A percentile compares a stretch with the other conserved stretches of the same genome.
Evolutionary conservation across 2,113 vertebrate species (phyloP).

Genomic region (Eurystomus gularis): DNA sequence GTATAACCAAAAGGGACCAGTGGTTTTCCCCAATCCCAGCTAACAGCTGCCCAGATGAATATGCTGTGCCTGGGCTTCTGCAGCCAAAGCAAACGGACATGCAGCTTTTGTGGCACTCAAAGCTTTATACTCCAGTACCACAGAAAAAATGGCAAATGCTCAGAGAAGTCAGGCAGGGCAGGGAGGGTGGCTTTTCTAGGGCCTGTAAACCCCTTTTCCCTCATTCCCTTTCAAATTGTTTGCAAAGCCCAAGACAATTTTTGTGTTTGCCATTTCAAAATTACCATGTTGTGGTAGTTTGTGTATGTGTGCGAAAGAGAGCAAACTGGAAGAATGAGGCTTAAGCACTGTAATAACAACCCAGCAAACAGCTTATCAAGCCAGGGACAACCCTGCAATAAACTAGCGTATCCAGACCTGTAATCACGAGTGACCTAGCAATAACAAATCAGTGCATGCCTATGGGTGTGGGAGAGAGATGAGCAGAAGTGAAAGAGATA

Average conservation of each 20-base stretch:
- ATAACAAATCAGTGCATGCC: conserved; percentile 55
- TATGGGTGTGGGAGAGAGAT: conserved; percentile 13
- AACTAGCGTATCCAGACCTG: conserved; percentile 20
- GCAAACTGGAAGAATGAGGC: neutral
- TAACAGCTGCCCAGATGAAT: conserved; percentile 24
- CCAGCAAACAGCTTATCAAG: conserved; percentile 25
- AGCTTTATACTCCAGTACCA: neutral
- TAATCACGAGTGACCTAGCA: conserved; percentile 49
- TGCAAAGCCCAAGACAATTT: neutral
- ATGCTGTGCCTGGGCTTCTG: neutral
- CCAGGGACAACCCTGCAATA: conserved; percentile 42
- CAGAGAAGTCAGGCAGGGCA: neutral
- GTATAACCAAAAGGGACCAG: neutral
- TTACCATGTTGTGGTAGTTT: neutral
- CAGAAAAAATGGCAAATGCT: conserved; percentile 9
- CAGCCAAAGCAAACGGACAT: conserved; percentile 41
- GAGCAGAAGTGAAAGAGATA: neutral
- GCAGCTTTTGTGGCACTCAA: neutral
- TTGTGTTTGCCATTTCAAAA: neutral
- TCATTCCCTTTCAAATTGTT: neutral
- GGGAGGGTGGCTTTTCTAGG: neutral
- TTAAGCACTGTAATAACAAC: conserved; percentile 27
- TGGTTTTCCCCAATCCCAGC: neutral
- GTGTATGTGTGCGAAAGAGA: neutral
- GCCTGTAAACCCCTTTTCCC: neutral